Evolutionary conservation across 2,888 invertebrate genomes (phyloP).

Genomic region (Oscheius sp.): DNA sequence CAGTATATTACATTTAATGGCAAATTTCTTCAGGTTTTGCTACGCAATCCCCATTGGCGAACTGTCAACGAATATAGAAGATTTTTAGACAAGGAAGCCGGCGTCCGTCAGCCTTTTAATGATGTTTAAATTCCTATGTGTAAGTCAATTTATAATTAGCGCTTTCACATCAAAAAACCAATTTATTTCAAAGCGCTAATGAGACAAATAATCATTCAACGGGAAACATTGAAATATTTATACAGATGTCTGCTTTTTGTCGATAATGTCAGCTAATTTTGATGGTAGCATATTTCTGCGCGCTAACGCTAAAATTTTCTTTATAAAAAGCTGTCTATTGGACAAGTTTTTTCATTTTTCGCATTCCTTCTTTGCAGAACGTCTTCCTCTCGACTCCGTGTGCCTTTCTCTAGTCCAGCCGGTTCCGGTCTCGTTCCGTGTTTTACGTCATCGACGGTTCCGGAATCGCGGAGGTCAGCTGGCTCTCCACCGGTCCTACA

Average conservation of each 20-base stretch:
- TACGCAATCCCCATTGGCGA: slow-evolving; percentile 64
- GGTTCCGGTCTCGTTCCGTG: slow-evolving; percentile 15
- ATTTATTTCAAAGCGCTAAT: too few relatives aligned
- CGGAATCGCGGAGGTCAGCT: slow-evolving; percentile 6
- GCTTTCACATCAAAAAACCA: too few relatives aligned
- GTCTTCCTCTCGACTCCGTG: slow-evolving; percentile 1
- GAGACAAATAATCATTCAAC: too few relatives aligned
- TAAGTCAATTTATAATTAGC: too few relatives aligned
- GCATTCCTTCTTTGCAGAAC: slow-evolving; percentile 1
- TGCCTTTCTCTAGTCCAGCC: slow-evolving; percentile 10
- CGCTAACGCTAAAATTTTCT: too few relatives aligned
- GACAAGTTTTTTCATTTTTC: too few relatives aligned
- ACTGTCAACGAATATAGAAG: slow-evolving; percentile 64
- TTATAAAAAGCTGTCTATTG: too few relatives aligned
- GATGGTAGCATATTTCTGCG: too few relatives aligned
- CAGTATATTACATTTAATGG: too few relatives aligned
- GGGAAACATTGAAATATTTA: too few relatives aligned
- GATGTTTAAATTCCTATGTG: background rate
- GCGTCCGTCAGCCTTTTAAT: background rate
- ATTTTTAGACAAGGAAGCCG: slow-evolving; percentile 50
- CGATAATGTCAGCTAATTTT: too few relatives aligned
- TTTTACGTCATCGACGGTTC: slow-evolving; percentile 9
- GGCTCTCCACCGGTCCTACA: background rate
- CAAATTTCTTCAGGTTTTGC: slow-evolving; percentile 51
- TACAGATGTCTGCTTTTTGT: too few relatives aligned